Base-by-base conservation (phyloP, 2,797 vertebrate species). In the Hydrolagus colliei region DNA sequence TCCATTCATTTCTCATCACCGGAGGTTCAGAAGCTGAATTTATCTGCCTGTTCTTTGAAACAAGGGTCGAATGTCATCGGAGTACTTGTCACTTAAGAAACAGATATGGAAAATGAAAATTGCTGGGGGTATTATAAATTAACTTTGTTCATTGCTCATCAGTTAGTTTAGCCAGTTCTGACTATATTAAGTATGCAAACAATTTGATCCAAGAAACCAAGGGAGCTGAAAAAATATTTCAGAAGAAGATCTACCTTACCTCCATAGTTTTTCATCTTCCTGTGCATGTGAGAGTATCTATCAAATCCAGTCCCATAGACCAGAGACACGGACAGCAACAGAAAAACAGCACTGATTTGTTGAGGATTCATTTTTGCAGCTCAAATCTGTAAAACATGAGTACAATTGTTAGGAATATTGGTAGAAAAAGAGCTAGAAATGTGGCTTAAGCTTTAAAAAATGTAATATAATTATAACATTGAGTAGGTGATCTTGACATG, bases 351-450 rank as follows among this genome's bases (percentile, higher is more conserved):
- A 71, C 65, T 41, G 79, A 68, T 52, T 35, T 84, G 65, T 84
- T 84, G 67, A 9, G 79, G 71, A 84, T 67, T 35, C 79, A 84
- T 84, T 16, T 84, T 68, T 11, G 65, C 5, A 35, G 65, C 41
- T 84, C 65, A 84, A 68, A 84, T 84, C 79, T 84, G 16, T 84
- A 84, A 67, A 84, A 10, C 16, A 35, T 84, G 8, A 84, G n/a
- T 67, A 84, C 27, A 35, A 84, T 3, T 35, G 22, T 52, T 71
- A 84, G 75, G n/a, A 77, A 52, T 20, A n/a, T 77, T 77, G 18
- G 16, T 27, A 65, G 16, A 41, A 84, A 71, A 35, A 52, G 2
- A 52, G 41, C 41, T 52, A 52, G 41, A 52, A 52, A 5, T 18
- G 4, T 20, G 0, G 2, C 68, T 41, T 10, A 27, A 32, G 35